A percentile compares a stretch with the other conserved stretches of the same genome.
These are phyloP conservation scores for Poecilus cupreus DNA, from an alignment of 2,888 invertebrate species.

Conservation along the genomic window DNA sequence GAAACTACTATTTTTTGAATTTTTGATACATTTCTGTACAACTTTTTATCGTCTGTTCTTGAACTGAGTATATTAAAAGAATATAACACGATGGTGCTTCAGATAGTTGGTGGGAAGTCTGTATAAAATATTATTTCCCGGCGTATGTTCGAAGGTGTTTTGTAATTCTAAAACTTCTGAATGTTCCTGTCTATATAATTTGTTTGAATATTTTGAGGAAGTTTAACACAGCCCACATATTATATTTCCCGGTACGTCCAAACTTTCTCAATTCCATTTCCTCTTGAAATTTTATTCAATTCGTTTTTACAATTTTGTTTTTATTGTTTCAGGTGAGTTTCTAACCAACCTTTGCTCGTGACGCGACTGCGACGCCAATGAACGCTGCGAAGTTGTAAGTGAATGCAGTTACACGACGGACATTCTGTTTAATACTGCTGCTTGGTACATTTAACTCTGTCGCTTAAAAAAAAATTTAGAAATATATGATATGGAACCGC, in stretches of 20 bases:
- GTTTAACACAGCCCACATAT: constrained; percentile 10
- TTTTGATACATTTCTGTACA: no score
- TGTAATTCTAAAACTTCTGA: constrained; percentile 15
- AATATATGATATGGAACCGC: no score
- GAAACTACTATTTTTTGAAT: no score
- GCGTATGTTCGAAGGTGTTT: not conserved
- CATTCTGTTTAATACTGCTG: no score
- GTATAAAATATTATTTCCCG: not conserved
- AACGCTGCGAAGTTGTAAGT: constrained; percentile 17
- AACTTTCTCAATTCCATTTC: constrained; percentile 55
- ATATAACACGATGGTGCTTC: no score
- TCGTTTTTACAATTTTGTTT: constrained; percentile 50
- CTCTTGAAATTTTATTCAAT: constrained; percentile 44
- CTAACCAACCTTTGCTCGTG: not conserved
- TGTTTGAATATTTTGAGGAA: constrained; percentile 31
- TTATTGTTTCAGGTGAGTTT: constrained; percentile 51
- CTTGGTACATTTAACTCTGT: no score
- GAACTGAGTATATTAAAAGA: no score
- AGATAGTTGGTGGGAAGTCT: no score
- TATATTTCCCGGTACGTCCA: constrained; percentile 24
- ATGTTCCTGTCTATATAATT: constrained; percentile 17
- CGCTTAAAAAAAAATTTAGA: no score
- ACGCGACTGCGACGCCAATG: no score
- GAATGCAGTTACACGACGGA: not conserved
- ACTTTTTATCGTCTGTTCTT: no score